phyloP scores from a whole-genome alignment of 2,113 vertebrate species.

The Nothoprocta perdicaria region DNA sequence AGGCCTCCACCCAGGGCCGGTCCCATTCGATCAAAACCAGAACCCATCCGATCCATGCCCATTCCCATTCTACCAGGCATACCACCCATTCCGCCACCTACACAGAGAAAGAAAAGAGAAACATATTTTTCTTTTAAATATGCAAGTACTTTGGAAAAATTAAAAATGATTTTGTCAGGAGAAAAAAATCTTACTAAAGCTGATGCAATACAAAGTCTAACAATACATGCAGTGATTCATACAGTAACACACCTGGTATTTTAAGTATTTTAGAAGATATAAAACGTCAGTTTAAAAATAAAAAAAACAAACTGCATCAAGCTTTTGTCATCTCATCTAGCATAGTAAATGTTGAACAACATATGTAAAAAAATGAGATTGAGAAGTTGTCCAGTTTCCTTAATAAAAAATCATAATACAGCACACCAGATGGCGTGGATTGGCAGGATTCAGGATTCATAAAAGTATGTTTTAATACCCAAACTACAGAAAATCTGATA shows the following conservation, averaged over 20 bases:
- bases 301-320: background rate
- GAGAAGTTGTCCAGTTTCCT: background rate
- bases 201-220: background rate
- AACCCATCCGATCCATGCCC: conserved; percentile 88
- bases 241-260: background rate
- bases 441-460: background rate
- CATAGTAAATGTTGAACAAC: background rate
- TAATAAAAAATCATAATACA: background rate
- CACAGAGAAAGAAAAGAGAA: background rate
- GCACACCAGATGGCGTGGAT: background rate
- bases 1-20: conserved; percentile 80
- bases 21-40: conserved; percentile 90
- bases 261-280: background rate
- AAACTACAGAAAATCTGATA: background rate
- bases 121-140: too few relatives aligned
- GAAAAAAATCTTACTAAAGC: conserved; percentile 3
- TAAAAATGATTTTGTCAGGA: background rate
- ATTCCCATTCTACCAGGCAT: conserved; percentile 85
- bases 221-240: background rate
- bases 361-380: background rate
- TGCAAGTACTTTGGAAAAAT: background rate
- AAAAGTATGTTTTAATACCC: background rate
- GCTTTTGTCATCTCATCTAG: background rate
- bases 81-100: conserved; percentile 83
- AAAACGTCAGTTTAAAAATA: background rate